Conservation (phyloP, 2,113 vertebrate genomes). For the Mobula birostris region DNA sequence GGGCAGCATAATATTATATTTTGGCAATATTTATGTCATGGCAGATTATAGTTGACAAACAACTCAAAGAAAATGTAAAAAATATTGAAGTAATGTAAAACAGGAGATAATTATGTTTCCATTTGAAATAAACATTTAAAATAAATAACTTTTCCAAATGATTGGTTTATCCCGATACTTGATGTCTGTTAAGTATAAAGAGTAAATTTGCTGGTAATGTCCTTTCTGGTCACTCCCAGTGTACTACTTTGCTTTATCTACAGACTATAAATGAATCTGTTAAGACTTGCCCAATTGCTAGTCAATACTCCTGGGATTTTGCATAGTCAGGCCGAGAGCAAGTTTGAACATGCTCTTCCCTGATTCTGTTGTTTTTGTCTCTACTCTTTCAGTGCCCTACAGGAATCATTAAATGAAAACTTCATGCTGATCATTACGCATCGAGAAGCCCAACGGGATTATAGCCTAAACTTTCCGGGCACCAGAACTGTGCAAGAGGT, state of each 20-base stretch:
- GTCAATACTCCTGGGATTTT: conserved; percentile 65
- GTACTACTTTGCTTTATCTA: conserved; percentile 58
- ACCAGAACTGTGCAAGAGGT: conserved; percentile 98
- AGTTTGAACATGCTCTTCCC: conserved; percentile 78
- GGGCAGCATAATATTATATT: background rate
- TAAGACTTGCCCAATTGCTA: conserved; percentile 72
- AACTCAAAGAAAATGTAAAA: background rate
- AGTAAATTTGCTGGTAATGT: conserved; percentile 40
- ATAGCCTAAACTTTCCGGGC: conserved; percentile 97
- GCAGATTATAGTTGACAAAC: background rate
- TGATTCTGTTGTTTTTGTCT: conserved; percentile 74
- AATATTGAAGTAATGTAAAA: background rate
- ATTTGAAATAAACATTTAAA: conserved; percentile 52
- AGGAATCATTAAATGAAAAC: conserved; percentile 96
- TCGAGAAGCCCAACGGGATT: conserved; percentile 94
- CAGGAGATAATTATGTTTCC: background rate
- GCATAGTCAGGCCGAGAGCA: conserved; percentile 65
- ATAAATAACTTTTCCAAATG: background rate
- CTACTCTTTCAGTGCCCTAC: conserved; percentile 77
- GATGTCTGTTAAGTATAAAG: conserved; percentile 14
- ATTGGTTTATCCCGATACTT: background rate
- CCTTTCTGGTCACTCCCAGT: conserved; percentile 60
- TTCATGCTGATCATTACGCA: conserved; percentile 96
- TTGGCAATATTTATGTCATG: background rate
- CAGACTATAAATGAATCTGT: conserved; percentile 62